Conservation (phyloP, 64 coral and sea anemone genomes). For the Hydrozoanthus tunicans region DNA sequence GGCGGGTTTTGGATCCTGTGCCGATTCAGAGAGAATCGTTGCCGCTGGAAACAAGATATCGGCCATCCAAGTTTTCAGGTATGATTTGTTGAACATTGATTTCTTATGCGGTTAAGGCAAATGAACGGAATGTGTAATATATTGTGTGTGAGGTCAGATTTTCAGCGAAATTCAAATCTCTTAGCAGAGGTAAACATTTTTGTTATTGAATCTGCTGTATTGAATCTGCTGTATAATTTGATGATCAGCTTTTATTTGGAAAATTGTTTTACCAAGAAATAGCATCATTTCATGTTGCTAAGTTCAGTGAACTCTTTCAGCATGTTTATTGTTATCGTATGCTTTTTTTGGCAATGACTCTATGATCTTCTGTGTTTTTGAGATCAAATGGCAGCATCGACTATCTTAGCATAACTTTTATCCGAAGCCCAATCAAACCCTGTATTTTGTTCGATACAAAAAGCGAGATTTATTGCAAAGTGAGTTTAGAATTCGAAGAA, state of each 20-base stretch:
- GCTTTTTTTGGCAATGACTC: no score
- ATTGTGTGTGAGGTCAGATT: no score
- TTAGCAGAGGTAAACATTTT: neutral
- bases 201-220: neutral
- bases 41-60: slow-evolving; percentile 44
- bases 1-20: slow-evolving; percentile 49
- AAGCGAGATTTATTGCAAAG: no score
- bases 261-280: neutral
- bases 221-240: neutral
- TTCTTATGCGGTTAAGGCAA: neutral
- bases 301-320: no score
- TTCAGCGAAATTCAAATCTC: neutral
- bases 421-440: no score
- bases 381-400: no score
- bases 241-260: neutral
- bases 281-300: neutral
- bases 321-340: no score
- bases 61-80: slow-evolving; percentile 44
- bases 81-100: neutral
- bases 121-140: neutral
- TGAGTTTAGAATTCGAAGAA: no score
- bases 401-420: no score
- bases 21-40: slow-evolving; percentile 41
- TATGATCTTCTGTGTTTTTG: no score
- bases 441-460: no score